A percentile compares a stretch with the other conserved stretches of the same genome.
Conservation (phyloP, 2,113 vertebrate genomes). For the Periophthalmus modestus region DNA sequence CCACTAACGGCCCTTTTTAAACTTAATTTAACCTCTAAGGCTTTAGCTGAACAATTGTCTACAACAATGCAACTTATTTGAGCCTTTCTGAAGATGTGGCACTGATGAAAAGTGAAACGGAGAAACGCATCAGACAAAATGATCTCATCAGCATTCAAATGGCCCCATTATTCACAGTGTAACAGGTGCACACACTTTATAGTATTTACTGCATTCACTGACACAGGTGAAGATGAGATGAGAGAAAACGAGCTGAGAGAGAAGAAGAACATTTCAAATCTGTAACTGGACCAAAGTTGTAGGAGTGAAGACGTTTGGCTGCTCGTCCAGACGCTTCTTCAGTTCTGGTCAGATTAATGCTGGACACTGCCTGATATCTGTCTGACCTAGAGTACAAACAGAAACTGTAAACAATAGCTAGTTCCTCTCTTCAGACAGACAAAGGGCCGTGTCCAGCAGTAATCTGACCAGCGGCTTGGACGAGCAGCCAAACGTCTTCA, state of each 20-base stretch:
- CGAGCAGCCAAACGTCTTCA: too few relatives aligned
- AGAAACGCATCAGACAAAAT: slow-evolving; percentile 19
- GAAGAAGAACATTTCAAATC: too few relatives aligned
- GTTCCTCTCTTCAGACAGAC: too few relatives aligned
- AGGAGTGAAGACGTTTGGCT: too few relatives aligned
- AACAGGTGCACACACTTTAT: slow-evolving; percentile 27
- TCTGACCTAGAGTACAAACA: too few relatives aligned
- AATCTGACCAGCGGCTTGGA: too few relatives aligned
- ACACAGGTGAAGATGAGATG: neutral
- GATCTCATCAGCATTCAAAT: slow-evolving; percentile 27
- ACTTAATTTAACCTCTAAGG: slow-evolving; percentile 10
- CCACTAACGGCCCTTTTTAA: slow-evolving; percentile 23
- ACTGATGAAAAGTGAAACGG: slow-evolving; percentile 20
- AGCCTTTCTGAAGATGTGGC: slow-evolving; percentile 9
- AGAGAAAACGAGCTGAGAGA: neutral
- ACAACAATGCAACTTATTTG: slow-evolving; percentile 12
- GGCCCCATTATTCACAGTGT: slow-evolving; percentile 21
- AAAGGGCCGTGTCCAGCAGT: too few relatives aligned
- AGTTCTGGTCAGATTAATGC: too few relatives aligned
- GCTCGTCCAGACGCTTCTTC: too few relatives aligned
- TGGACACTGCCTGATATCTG: too few relatives aligned
- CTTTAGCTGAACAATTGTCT: slow-evolving; percentile 17
- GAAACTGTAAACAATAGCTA: too few relatives aligned
- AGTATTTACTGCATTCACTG: neutral
- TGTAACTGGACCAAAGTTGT: too few relatives aligned